Evolutionary conservation across 2,888 invertebrate species (phyloP).

Genomic region (Ypsolopha sequella): DNA sequence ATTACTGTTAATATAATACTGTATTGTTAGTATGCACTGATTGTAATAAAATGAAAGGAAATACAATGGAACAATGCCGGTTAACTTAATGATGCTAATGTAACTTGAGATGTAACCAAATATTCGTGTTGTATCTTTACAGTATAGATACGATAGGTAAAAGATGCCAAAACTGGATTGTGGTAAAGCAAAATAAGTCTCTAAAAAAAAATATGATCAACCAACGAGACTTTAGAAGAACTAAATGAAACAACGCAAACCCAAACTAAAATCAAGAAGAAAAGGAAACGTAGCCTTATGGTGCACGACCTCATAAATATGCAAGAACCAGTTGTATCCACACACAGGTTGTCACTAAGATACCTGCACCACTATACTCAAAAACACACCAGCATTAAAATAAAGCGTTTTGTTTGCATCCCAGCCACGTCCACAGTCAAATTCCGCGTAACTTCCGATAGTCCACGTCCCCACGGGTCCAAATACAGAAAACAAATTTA

Average conservation of each 20-base stretch:
- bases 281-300: not conserved
- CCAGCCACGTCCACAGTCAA: not conserved
- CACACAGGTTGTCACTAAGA: not conserved
- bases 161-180: too few species aligned
- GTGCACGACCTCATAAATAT: not conserved
- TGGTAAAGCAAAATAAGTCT: not conserved
- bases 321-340: not conserved
- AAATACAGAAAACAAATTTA: too few species aligned
- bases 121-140: too few species aligned
- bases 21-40: too few species aligned
- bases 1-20: too few species aligned
- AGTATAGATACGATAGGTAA: too few species aligned
- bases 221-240: not conserved
- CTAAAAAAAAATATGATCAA: not conserved
- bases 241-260: slow-evolving; percentile 6
- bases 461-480: not conserved
- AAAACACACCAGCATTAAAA: not conserved
- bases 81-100: too few species aligned
- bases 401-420: not conserved
- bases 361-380: not conserved
- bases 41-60: too few species aligned
- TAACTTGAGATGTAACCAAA: too few species aligned
- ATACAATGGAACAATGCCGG: too few species aligned
- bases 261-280: slow-evolving; percentile 8
- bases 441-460: not conserved